Evolutionary conservation across 2,113 vertebrate genomes (phyloP), one percentile per base, ranked within the genome.

Genomic region (Otolemur garnettii): DNA sequence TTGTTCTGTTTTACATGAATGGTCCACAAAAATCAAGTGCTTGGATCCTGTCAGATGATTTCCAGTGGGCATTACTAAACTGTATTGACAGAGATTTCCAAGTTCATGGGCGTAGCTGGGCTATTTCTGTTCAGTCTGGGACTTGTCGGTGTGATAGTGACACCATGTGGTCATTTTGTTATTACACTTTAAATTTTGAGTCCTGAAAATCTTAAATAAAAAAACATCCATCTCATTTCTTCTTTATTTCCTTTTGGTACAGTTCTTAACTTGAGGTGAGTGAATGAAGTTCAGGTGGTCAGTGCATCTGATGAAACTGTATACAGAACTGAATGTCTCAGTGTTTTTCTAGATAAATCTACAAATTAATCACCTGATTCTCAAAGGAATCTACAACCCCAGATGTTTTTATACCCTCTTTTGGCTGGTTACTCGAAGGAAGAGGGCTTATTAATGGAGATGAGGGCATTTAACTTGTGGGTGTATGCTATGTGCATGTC

Each of bases 141-240:
- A 0, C 35, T 98, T 88, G 35, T 90, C 24, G 64, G 91, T 97
- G 71, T 90, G 77, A 4, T 75, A 96, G 97, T 98, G 98, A 96
- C 98, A 98, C 91, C 96, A n/a, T 98, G 98, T 98, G 98, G 98
- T 86, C 93, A 71, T 64, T 90, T 91, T 75, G 83, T 84, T 92
- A 83, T 50, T 84, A 57, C 0, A 57, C 1, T 57, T 87, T 21
- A 57, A 77, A 62, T 80, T 93, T 90, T 53, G 87, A 92, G 35
- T 1, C 11, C 9, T 14, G 21, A 62, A 77, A 33, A 30, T 12
- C 28, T 45, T 71, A 30, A 6, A 64, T 64, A 33, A n/a, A 59
- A 12, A 68, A 57, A 21, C 14, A 17, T 19, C 14, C 18, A 17
- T 19, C 18, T 22, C 42, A 30, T 57, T 90, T 3, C 35, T 94